Base-by-base conservation (phyloP, 2,888 invertebrate species). In the Mesorhabditis sp. region DNA sequence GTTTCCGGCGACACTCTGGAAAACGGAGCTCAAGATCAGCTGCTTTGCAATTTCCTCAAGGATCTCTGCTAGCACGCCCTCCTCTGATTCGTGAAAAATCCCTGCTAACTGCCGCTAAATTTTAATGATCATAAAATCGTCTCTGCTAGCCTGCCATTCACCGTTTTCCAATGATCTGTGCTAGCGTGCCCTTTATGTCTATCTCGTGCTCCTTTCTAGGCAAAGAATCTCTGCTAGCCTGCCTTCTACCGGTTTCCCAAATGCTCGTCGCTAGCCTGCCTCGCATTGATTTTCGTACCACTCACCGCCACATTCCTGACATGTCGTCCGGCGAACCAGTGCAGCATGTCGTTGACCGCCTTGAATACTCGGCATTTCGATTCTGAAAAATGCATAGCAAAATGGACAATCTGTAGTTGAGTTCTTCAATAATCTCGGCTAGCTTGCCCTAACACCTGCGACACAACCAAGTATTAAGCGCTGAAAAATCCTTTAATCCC, bases 251-350 rank as follows among this genome's bases (percentile, higher is more conserved):
- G 7, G 7, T 50, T 1, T 28, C 28, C 28, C 28, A 50, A 50
- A 50, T 50, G 10, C 10, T 13, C n/a, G 1, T n/a, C 58, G 58
- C 7, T 13, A 50, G 58, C 58, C 2, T n/a, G n/a, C 7, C 7
- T 10, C n/a, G n/a, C 58, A 50, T n/a, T n/a, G 7, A 28, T 50
- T 50, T 5, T 45, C 50, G 58, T 13, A 50, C 13, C 41, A 82
- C 88, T 87, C 83, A 89, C 90, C 66, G 94, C 95, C 13, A 94
- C 94, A 87, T 95, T 96, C 74, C 96, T 89, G 67, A 96, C 93
- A 88, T 96, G 96, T 83, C 91, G 92, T 5, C 95, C 95, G 66
- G 94, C 96, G 89, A 96, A 96, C 91, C 92, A 94, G 85, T 93
- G 91, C 43, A 96, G 88, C 92, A 95, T 96, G 68, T 77, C 74